A percentile compares a stretch with the other conserved stretches of the same genome.
Conservation (phyloP, 2,888 invertebrate genomes). For the Crossocerus cetratus region DNA sequence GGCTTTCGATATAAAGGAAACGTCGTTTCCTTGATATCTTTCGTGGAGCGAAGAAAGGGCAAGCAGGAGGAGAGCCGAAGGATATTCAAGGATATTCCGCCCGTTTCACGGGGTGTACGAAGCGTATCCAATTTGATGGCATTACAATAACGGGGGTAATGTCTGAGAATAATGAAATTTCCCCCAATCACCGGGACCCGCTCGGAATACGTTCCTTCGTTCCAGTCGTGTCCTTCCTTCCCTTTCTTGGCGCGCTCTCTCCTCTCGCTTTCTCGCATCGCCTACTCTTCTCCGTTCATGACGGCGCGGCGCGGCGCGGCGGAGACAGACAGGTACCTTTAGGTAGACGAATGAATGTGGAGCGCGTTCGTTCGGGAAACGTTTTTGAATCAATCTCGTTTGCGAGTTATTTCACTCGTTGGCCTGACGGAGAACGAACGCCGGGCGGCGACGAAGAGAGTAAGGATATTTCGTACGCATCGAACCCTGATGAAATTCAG, state of each 20-base stretch:
- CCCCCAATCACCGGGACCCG: slow-evolving; percentile 74
- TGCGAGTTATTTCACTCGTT: slow-evolving; percentile 41
- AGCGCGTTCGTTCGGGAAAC: slow-evolving; percentile 24
- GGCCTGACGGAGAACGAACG: slow-evolving; percentile 9
- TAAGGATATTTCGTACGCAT: background rate
- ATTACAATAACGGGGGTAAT: slow-evolving; percentile 76
- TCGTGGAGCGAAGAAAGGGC: slow-evolving; percentile 35
- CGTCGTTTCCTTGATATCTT: slow-evolving; percentile 5
- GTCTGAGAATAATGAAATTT: slow-evolving; percentile 76
- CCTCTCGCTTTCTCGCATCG: slow-evolving; percentile 28
- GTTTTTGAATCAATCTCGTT: slow-evolving; percentile 53
- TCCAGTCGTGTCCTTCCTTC: slow-evolving; percentile 35
- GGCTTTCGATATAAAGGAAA: too few relatives aligned
- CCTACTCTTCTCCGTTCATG: slow-evolving; percentile 24
- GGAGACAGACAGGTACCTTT: slow-evolving; percentile 27
- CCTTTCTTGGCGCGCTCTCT: slow-evolving; percentile 21
- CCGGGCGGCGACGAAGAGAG: too few relatives aligned
- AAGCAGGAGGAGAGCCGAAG: slow-evolving; percentile 33
- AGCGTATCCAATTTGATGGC: slow-evolving; percentile 76
- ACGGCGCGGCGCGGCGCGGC: too few relatives aligned
- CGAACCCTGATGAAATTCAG: slow-evolving; percentile 17
- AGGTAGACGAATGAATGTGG: slow-evolving; percentile 18
- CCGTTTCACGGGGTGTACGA: slow-evolving; percentile 62
- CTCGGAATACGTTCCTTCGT: slow-evolving; percentile 68
- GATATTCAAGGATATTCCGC: slow-evolving; percentile 54